These are phyloP conservation scores for Melierax canorus DNA, from an alignment of 2,113 vertebrate genomes.

Conservation along the genomic window DNA sequence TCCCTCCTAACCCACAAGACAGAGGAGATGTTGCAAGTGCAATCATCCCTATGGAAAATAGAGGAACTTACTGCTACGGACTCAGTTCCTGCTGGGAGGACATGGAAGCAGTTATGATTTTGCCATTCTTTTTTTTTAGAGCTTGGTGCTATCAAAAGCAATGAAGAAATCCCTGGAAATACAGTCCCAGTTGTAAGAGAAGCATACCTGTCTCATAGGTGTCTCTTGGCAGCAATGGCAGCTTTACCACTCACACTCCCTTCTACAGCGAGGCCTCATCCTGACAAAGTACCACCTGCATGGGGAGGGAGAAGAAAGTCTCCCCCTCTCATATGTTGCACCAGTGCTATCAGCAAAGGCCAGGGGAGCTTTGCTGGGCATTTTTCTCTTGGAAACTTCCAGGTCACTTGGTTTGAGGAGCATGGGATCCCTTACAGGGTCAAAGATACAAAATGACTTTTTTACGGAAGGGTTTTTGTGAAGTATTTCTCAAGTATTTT, in stretches of 20 bases:
- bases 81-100: not conserved
- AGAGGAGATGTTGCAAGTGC: not conserved
- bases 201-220: not conserved
- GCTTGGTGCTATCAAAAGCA: not conserved
- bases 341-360: not conserved
- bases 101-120: not conserved
- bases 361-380: not conserved
- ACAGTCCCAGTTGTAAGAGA: not conserved
- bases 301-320: not conserved
- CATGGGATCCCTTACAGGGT: not conserved
- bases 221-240: not conserved
- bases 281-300: not conserved
- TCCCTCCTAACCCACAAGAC: accelerated
- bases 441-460: not conserved
- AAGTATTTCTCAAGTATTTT: not conserved
- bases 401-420: not conserved
- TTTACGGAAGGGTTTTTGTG: not conserved
- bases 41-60: not conserved
- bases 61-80: not conserved
- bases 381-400: not conserved
- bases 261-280: not conserved
- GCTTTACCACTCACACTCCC: not conserved
- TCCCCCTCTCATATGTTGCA: not conserved
- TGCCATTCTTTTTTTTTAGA: not conserved
- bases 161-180: not conserved